Conservation (phyloP, 2,888 invertebrate genomes). For the Blera fallax region DNA sequence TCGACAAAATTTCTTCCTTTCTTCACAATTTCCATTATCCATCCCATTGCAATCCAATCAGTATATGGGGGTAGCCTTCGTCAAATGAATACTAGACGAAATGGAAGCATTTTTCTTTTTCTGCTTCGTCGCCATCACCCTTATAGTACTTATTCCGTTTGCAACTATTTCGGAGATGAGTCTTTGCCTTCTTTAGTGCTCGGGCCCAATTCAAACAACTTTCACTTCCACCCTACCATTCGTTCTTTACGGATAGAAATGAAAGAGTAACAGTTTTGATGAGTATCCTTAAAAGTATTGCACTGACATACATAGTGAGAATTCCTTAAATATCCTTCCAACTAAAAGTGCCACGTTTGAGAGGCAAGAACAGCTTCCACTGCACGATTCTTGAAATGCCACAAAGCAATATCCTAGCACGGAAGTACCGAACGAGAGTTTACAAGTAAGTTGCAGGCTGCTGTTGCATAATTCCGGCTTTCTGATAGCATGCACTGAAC, state of each 20-base stretch:
- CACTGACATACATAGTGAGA: constrained; percentile 45
- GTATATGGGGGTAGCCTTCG: background rate
- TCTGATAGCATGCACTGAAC: constrained; percentile 49
- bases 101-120: background rate
- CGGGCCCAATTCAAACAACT: constrained; percentile 37
- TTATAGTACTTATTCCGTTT: constrained; percentile 29
- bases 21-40: constrained; percentile 25
- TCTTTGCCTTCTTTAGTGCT: constrained; percentile 14
- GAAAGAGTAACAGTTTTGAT: constrained; percentile 35
- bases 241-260: background rate
- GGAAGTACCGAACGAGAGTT: constrained; percentile 41
- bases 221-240: background rate
- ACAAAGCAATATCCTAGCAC: constrained; percentile 33
- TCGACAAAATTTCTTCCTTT: constrained; percentile 17
- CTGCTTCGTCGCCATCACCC: background rate
- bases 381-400: constrained; percentile 41
- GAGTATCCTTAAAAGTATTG: constrained; percentile 52
- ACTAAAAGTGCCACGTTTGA: constrained; percentile 16
- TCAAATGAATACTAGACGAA: background rate
- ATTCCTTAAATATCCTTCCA: constrained; percentile 28
- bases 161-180: background rate
- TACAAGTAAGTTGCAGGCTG: constrained; percentile 63
- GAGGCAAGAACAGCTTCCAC: constrained; percentile 18
- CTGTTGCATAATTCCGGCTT: constrained; percentile 63
- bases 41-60: constrained; percentile 51